Percentiles rank a stretch among this genome's conserved stretches.
These are phyloP conservation scores for Mugil cephalus DNA, from an alignment of 2,113 vertebrate species.

Conservation along the genomic window DNA sequence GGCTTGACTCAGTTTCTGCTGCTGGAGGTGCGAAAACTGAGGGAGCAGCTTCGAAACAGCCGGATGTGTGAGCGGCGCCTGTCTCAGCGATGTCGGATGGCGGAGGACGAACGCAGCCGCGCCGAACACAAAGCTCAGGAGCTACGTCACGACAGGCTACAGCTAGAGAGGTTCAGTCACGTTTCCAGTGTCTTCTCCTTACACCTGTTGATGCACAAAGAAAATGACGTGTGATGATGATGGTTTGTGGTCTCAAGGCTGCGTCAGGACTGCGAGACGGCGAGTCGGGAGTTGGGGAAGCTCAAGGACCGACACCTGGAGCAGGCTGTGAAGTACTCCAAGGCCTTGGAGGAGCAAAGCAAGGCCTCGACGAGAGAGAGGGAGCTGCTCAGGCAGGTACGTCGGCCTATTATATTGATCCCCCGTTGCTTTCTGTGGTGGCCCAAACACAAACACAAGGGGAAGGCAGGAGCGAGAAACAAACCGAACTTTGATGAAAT, in stretches of 20 bases:
- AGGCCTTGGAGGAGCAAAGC: slow-evolving; percentile 92
- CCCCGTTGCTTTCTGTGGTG: too few species aligned
- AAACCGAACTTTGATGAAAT: too few species aligned
- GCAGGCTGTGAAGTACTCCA: slow-evolving; percentile 92
- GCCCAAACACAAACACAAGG: too few species aligned
- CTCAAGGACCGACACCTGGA: slow-evolving; percentile 94
- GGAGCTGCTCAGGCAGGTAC: slow-evolving; percentile 91
- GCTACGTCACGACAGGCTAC: slow-evolving; percentile 86
- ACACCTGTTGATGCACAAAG: not conserved
- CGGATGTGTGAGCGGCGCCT: slow-evolving; percentile 89
- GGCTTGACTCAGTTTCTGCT: slow-evolving; percentile 96
- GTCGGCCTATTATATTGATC: not conserved
- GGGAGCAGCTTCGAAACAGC: slow-evolving; percentile 88
- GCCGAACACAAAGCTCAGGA: slow-evolving; percentile 88
- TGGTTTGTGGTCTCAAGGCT: slow-evolving; percentile 73
- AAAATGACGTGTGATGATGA: not conserved
- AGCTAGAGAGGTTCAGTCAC: slow-evolving; percentile 83
- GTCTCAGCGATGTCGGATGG: slow-evolving; percentile 87
- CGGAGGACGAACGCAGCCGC: slow-evolving; percentile 88
- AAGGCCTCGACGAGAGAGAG: slow-evolving; percentile 86
- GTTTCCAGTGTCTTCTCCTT: not conserved
- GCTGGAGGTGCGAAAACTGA: slow-evolving; percentile 91
- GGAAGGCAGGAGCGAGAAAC: too few species aligned
- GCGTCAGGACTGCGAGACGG: slow-evolving; percentile 90
- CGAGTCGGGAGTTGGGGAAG: slow-evolving; percentile 89